Evolutionary conservation across 2,113 vertebrate species (phyloP).

Genomic region (Plectropomus leopardus): DNA sequence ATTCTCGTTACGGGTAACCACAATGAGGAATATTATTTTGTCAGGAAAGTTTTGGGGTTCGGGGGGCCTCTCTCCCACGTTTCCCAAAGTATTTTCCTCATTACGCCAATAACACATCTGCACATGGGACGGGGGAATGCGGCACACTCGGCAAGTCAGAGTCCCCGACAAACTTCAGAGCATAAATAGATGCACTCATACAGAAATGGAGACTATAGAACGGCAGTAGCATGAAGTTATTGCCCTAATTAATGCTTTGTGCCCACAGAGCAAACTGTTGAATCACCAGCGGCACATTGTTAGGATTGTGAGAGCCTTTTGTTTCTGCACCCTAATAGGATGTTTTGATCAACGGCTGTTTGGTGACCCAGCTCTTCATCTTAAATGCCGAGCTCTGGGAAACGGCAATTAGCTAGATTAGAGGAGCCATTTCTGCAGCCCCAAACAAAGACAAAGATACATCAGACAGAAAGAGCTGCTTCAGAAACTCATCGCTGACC

Average conservation of each 20-base stretch:
- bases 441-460: slow-evolving; percentile 54
- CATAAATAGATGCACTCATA: slow-evolving; percentile 76
- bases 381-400: slow-evolving; percentile 66
- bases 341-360: slow-evolving; percentile 81
- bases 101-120: slow-evolving; percentile 84
- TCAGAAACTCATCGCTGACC: slow-evolving; percentile 32
- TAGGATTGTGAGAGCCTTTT: slow-evolving; percentile 72
- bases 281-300: slow-evolving; percentile 73
- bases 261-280: slow-evolving; percentile 67
- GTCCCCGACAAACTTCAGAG: slow-evolving; percentile 65
- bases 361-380: slow-evolving; percentile 75
- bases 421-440: slow-evolving; percentile 67
- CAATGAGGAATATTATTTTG: slow-evolving; percentile 93
- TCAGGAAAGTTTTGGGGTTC: slow-evolving; percentile 88
- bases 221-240: slow-evolving; percentile 85
- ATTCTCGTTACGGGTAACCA: slow-evolving; percentile 88
- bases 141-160: slow-evolving; percentile 51
- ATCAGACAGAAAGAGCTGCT: slow-evolving; percentile 37
- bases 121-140: slow-evolving; percentile 69
- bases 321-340: slow-evolving; percentile 75
- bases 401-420: slow-evolving; percentile 83
- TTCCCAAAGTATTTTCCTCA: slow-evolving; percentile 88
- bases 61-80: slow-evolving; percentile 77
- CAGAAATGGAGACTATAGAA: slow-evolving; percentile 83
- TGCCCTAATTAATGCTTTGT: slow-evolving; percentile 87